These are phyloP conservation scores for Salvelinus fontinalis DNA, from an alignment of 2,113 vertebrate species.

Conservation along the genomic window DNA sequence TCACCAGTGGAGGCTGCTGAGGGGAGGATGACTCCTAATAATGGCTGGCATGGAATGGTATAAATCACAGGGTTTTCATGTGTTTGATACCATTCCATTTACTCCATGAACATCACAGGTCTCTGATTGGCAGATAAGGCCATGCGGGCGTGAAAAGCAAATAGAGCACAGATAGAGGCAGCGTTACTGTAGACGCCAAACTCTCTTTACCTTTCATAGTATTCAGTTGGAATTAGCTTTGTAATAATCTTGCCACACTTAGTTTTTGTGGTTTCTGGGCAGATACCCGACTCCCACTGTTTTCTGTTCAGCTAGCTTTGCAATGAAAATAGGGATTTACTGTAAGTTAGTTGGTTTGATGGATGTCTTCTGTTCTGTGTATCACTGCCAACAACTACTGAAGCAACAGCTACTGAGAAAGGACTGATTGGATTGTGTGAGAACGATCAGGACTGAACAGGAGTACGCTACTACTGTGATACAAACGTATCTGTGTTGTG, in stretches of 20 bases:
- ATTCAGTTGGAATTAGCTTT: too few relatives aligned
- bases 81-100: too few relatives aligned
- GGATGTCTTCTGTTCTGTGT: conserved; percentile 11
- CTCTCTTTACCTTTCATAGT: neutral
- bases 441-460: neutral
- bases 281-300: neutral
- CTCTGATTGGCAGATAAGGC: conserved; percentile 3
- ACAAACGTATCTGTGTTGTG: conserved; percentile 29
- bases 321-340: neutral
- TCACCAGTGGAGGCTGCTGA: too few relatives aligned
- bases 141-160: neutral
- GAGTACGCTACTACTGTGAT: neutral
- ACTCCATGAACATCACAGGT: neutral
- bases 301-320: neutral
- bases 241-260: too few relatives aligned
- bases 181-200: neutral
- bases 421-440: conserved; percentile 31
- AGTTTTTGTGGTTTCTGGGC: neutral
- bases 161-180: neutral
- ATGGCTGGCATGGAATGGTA: too few relatives aligned
- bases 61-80: too few relatives aligned
- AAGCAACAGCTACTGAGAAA: neutral
- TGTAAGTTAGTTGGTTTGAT: conserved; percentile 2
- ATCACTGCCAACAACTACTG: conserved; percentile 6
- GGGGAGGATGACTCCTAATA: too few relatives aligned